Conservation (phyloP, 2,797 vertebrate genomes). For the Tokudaia tokunoshimensis region DNA sequence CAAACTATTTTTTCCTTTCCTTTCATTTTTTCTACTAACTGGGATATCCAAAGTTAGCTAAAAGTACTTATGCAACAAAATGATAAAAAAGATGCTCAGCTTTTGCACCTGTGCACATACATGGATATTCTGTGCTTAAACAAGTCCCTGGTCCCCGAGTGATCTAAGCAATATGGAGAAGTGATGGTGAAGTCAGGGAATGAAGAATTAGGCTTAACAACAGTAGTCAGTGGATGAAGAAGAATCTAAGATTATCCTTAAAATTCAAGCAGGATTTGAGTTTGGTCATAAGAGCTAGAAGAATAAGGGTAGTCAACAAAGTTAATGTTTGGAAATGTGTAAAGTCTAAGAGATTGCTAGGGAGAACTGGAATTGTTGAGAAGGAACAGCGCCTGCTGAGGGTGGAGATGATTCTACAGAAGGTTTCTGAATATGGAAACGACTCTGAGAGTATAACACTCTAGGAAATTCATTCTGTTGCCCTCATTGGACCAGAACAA, state of each 20-base stretch:
- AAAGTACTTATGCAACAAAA: conserved; percentile 5
- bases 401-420: neutral
- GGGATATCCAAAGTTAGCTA: neutral
- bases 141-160: neutral
- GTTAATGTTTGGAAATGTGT: neutral
- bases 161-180: neutral
- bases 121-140: neutral
- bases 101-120: neutral
- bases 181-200: neutral
- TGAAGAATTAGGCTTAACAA: neutral
- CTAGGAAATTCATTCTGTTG: neutral
- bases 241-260: neutral
- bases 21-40: neutral
- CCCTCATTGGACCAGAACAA: neutral
- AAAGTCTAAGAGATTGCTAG: neutral
- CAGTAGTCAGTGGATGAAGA: neutral
- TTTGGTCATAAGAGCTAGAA: neutral
- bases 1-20: neutral
- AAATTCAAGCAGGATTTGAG: neutral
- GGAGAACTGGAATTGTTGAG: neutral
- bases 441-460: neutral
- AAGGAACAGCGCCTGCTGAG: neutral
- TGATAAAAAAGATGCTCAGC: neutral
- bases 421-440: neutral
- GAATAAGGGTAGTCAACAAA: neutral